phyloP scores from a whole-genome alignment of 2,797 vertebrate species.

The Sarcoramphus papa region DNA sequence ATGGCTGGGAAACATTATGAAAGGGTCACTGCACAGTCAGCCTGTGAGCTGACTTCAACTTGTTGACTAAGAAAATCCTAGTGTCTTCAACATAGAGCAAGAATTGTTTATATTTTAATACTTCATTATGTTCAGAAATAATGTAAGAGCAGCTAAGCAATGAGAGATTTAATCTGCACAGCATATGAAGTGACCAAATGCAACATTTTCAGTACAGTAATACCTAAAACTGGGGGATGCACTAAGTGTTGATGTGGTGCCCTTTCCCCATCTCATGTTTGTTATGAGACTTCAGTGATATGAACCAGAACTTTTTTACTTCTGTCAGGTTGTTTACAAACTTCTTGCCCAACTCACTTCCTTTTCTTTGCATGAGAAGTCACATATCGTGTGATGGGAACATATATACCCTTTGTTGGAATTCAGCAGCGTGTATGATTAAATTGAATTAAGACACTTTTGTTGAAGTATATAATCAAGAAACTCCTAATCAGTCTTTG shows the following conservation, averaged over 20 bases:
- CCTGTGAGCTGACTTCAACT: background rate
- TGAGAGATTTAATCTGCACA: background rate
- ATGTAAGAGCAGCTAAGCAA: background rate
- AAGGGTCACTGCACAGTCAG: slow-evolving; percentile 41
- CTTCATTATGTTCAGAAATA: background rate
- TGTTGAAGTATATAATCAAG: background rate
- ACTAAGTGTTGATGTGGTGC: fast-evolving
- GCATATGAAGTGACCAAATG: background rate
- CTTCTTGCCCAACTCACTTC: background rate
- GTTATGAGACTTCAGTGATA: background rate
- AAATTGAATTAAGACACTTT: background rate
- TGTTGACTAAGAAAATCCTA: slow-evolving; percentile 30
- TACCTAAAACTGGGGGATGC: background rate
- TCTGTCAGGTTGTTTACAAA: background rate
- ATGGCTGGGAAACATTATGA: slow-evolving; percentile 24
- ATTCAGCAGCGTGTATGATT: background rate
- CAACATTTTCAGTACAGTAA: background rate
- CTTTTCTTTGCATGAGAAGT: background rate
- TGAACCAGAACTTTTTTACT: background rate
- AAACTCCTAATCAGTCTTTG: background rate
- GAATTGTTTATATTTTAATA: background rate
- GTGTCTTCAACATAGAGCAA: background rate
- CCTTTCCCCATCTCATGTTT: background rate
- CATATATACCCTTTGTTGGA: background rate
- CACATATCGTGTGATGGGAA: background rate